These are phyloP conservation scores for Trichonephila inaurata DNA, from an alignment of 1,140 invertebrate species.

Conservation along the genomic window DNA sequence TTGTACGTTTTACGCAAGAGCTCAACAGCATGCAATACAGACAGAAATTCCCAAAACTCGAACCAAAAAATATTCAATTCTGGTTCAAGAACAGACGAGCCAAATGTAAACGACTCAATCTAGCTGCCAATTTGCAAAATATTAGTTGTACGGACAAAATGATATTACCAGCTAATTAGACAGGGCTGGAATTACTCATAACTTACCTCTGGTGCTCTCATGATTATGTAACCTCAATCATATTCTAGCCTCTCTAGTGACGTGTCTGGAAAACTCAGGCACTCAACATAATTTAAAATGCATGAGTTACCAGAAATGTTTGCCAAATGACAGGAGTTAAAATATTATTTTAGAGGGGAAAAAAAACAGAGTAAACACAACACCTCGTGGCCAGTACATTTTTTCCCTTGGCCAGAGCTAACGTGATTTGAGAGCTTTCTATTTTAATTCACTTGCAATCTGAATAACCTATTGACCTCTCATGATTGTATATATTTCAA, in stretches of 20 bases:
- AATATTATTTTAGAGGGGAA: slow-evolving; percentile 32
- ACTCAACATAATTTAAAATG: slow-evolving; percentile 14
- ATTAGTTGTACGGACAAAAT: slow-evolving; percentile 53
- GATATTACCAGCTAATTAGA: slow-evolving; percentile 57
- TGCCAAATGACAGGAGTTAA: slow-evolving; percentile 41
- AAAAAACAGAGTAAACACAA: slow-evolving; percentile 28
- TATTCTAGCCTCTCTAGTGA: slow-evolving; percentile 33
- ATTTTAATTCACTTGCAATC: slow-evolving; percentile 62
- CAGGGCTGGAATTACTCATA: background rate
- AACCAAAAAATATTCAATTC: slow-evolving; percentile 99
- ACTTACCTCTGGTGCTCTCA: slow-evolving; percentile 59
- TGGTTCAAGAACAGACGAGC: slow-evolving; percentile 94
- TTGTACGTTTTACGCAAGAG: slow-evolving; percentile 97
- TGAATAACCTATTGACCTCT: slow-evolving; percentile 51
- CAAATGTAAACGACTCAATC: slow-evolving; percentile 96
- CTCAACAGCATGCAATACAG: slow-evolving; percentile 93
- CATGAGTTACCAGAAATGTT: slow-evolving; percentile 34
- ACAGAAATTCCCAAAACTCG: slow-evolving; percentile 96
- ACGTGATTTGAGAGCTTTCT: slow-evolving; percentile 70
- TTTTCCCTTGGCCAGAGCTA: slow-evolving; percentile 37
- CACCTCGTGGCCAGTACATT: slow-evolving; percentile 25
- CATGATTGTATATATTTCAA: slow-evolving; percentile 66
- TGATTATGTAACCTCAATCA: slow-evolving; percentile 63
- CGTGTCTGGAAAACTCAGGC: background rate
- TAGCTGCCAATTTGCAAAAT: slow-evolving; percentile 81